A percentile compares a stretch with the other conserved stretches of the same genome.
phyloP scores from a whole-genome alignment of 2,113 vertebrate species.

The Canis aureus region DNA sequence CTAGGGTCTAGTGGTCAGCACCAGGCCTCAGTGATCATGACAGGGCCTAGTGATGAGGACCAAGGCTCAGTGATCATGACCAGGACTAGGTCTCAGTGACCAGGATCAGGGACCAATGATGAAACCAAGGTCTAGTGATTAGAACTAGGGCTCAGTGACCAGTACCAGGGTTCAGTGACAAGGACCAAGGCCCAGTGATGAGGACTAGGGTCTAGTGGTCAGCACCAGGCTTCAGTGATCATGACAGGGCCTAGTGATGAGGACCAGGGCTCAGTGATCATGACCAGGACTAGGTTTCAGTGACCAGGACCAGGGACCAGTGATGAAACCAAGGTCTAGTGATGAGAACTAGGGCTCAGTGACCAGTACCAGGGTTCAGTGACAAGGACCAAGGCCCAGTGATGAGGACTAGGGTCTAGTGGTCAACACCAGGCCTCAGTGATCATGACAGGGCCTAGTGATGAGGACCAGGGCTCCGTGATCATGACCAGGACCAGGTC shows the following conservation, averaged over 20 bases:
- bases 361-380: fast-evolving
- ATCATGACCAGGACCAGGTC: no score
- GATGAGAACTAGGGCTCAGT: fast-evolving
- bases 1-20: no score
- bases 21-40: background rate
- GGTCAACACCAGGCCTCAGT: fast-evolving
- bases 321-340: fast-evolving
- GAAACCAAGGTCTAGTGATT: background rate
- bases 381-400: fast-evolving
- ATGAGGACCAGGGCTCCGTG: background rate
- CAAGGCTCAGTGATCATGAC: background rate
- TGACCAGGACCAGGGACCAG: fast-evolving
- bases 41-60: fast-evolving
- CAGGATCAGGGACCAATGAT: background rate
- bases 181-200: background rate
- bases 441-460: background rate
- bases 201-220: fast-evolving
- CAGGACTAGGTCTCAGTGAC: fast-evolving
- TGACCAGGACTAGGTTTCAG: background rate
- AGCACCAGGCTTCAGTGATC: background rate
- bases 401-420: fast-evolving
- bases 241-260: background rate
- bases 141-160: fast-evolving
- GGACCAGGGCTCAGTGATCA: no score
- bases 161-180: fast-evolving